Evolutionary conservation across 2,888 invertebrate species (phyloP).

Genomic region (Choristoneura rosaceana): DNA sequence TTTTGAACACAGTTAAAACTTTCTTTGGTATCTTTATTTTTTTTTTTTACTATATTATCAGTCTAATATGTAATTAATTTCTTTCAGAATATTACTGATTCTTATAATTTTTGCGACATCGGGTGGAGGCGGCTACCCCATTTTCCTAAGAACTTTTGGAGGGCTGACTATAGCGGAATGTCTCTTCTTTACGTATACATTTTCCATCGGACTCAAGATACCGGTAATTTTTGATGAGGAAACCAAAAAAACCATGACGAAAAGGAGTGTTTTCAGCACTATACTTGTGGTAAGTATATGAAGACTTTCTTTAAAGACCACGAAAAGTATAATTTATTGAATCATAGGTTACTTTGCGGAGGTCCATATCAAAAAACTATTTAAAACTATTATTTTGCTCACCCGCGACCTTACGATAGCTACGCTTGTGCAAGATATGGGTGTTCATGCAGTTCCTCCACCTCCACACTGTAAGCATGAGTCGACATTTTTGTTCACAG

Average conservation of each 20-base stretch:
- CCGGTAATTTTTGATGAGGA: slow-evolving; percentile 17
- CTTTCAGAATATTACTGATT: slow-evolving; percentile 21
- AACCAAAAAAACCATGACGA: background rate
- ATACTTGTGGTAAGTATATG: slow-evolving; percentile 14
- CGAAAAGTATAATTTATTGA: too few species aligned
- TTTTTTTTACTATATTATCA: too few species aligned
- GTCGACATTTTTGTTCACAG: background rate
- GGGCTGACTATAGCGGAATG: slow-evolving; percentile 8
- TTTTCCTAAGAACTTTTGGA: slow-evolving; percentile 14
- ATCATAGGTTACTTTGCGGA: too few species aligned
- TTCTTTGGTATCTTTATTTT: too few species aligned
- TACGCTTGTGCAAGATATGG: too few species aligned
- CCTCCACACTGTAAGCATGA: too few species aligned
- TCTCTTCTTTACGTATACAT: slow-evolving; percentile 10
- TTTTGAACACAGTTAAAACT: too few species aligned
- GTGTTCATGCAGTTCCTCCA: too few species aligned
- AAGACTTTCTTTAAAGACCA: background rate
- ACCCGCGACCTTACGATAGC: too few species aligned
- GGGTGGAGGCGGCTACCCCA: slow-evolving; percentile 30
- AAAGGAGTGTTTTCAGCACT: background rate
- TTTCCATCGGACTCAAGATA: slow-evolving; percentile 17
- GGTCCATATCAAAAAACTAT: too few species aligned
- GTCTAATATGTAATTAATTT: too few species aligned
- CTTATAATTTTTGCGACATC: slow-evolving; percentile 29
- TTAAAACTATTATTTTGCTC: too few species aligned